Evolutionary conservation across 2,113 vertebrate genomes (phyloP).

Genomic region (Ceyx cyanopectus): DNA sequence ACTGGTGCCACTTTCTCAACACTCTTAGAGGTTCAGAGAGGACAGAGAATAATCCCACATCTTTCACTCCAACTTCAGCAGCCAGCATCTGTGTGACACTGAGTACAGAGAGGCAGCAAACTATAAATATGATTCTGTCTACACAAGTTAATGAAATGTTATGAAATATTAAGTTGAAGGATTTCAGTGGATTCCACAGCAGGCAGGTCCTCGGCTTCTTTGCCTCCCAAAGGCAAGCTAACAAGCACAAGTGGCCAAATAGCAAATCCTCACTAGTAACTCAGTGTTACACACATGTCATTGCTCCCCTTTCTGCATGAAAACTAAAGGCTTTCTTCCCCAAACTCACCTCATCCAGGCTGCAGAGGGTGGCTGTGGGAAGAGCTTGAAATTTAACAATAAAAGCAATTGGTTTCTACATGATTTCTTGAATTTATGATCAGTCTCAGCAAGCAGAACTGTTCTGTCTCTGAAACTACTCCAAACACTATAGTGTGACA

Average conservation of each 20-base stretch:
- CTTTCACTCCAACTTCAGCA: neutral
- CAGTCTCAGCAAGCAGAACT: neutral
- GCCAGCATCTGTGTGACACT: neutral
- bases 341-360: neutral
- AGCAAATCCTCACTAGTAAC: neutral
- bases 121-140: neutral
- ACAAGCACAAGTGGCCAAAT: neutral
- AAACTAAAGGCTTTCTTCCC: neutral
- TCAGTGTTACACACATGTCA: neutral
- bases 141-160: neutral
- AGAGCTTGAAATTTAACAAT: neutral
- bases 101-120: neutral
- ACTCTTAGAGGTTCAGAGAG: neutral
- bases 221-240: neutral
- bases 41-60: neutral
- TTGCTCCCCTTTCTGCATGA: neutral
- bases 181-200: neutral
- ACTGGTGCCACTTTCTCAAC: neutral
- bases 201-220: neutral
- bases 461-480: neutral
- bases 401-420: neutral
- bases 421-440: neutral
- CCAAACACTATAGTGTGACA: neutral
- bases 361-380: neutral
- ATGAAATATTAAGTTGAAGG: neutral